Percentiles rank a stretch among this genome's conserved stretches.
phyloP scores from a whole-genome alignment of 2,888 invertebrate genomes.

The Leistus spinibarbis region DNA sequence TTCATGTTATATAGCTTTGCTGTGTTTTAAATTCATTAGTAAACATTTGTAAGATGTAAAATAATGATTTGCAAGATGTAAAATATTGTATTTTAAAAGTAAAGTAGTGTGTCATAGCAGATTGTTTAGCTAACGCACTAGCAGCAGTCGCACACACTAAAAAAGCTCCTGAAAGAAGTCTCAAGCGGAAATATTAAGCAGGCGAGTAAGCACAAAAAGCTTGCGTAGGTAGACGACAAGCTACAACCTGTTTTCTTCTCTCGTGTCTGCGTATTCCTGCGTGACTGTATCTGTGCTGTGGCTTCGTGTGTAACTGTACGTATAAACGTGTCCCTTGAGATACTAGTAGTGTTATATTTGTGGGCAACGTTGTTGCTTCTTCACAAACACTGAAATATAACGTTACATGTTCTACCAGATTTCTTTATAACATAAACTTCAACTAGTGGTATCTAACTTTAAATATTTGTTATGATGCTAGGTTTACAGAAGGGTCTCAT shows the following conservation, averaged over 20 bases:
- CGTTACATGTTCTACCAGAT: not conserved
- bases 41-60: no score
- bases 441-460: not conserved
- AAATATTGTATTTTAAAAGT: no score
- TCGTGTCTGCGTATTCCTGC: not conserved
- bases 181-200: not conserved
- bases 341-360: not conserved
- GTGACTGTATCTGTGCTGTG: not conserved
- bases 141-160: not conserved
- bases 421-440: not conserved
- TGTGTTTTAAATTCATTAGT: no score
- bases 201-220: not conserved
- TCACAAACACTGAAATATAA: not conserved
- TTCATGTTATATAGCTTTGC: no score
- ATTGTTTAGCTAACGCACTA: not conserved
- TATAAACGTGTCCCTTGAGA: not conserved
- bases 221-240: not conserved
- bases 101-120: no score
- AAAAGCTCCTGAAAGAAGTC: not conserved
- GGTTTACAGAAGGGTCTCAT: not conserved
- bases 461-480: not conserved
- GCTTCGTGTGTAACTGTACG: not conserved
- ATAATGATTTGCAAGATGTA: no score
- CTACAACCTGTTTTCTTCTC: not conserved
- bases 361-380: not conserved